Evolutionary conservation across 2,113 vertebrate species (phyloP).

Genomic region (Scalopus aquaticus): DNA sequence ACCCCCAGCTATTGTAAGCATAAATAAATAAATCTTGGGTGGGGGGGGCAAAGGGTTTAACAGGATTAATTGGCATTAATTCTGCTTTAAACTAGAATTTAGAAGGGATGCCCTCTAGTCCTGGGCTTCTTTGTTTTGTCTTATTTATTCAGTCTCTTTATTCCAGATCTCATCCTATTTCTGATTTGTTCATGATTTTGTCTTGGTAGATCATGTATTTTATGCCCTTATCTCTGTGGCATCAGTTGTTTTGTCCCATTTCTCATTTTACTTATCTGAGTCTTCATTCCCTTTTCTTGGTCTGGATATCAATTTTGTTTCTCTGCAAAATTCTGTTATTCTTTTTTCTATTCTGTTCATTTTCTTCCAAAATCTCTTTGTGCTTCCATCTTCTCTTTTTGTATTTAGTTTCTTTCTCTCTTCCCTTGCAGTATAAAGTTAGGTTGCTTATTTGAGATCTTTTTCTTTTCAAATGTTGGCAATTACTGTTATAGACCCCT

Average conservation of each 20-base stretch:
- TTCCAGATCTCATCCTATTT: not conserved
- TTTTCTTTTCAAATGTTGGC: not conserved
- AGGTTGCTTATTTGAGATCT: not conserved
- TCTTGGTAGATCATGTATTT: not conserved
- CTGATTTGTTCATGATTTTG: not conserved
- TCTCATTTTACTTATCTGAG: too few relatives aligned
- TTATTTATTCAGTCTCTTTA: not conserved
- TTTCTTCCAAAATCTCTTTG: not conserved
- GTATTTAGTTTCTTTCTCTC: not conserved
- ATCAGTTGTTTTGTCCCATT: not conserved
- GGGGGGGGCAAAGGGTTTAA: not conserved
- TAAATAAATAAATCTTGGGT: too few relatives aligned
- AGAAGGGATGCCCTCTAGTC: not conserved
- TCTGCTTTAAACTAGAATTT: not conserved
- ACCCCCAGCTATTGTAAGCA: too few relatives aligned
- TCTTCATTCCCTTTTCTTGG: not conserved
- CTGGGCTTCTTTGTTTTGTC: not conserved
- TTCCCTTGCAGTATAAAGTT: not conserved
- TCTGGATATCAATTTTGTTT: not conserved
- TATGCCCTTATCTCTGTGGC: not conserved
- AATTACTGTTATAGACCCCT: not conserved
- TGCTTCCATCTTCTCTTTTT: not conserved
- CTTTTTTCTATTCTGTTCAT: not conserved
- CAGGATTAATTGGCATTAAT: not conserved
- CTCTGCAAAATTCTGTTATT: not conserved